Base-by-base conservation (phyloP, 1,140 invertebrate species). In the Eueides isabella region DNA sequence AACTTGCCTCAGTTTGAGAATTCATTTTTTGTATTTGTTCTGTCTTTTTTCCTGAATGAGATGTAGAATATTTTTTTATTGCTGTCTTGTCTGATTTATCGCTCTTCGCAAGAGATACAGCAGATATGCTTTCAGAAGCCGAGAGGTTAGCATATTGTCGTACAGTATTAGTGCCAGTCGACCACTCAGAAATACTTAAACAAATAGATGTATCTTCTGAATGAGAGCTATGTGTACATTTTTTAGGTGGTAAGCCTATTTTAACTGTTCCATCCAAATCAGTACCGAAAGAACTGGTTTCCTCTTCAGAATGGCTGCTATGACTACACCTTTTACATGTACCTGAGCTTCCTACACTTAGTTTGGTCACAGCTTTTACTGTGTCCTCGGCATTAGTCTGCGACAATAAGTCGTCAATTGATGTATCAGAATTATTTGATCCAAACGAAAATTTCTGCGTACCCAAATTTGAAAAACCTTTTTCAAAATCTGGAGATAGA, bases 141-240 rank as follows among this genome's bases (percentile, higher is more conserved):
- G 95, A 96, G 14, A 96, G 92, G 95, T 95, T 97, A 78, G 94
- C 96, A 94, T 95, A 97, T 83, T 96, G 96, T 16, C 96, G 95
- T 0, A 97, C 96, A 0, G 96, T 97, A 79, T 96, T 97, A 1
- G 96, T 97, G 29, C 96, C 96, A 41, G 96, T 97, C 0, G 96
- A 97, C 96, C 96, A 97, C 80, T 97, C 97, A 1, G 96, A 97
- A 82, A 97, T 96, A 76, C 96, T 97, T 31, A 97, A 89, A 19
- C 96, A 97, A 86, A 97, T 96, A 0, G 97, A 97, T 1, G 97
- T 97, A 84, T 97, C 96, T 86, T 97, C 97, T 23, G 96, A 97
- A 85, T 97, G 96, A 0, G 96, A 97, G 89, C 96, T 95, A 88
- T 96, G 95, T 67, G 96, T 94, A 90, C 96, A 95, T 94, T 97